Percentiles rank a stretch among this genome's conserved stretches.
Conservation (phyloP, 2,797 vertebrate species). For the Dipus sagitta region DNA sequence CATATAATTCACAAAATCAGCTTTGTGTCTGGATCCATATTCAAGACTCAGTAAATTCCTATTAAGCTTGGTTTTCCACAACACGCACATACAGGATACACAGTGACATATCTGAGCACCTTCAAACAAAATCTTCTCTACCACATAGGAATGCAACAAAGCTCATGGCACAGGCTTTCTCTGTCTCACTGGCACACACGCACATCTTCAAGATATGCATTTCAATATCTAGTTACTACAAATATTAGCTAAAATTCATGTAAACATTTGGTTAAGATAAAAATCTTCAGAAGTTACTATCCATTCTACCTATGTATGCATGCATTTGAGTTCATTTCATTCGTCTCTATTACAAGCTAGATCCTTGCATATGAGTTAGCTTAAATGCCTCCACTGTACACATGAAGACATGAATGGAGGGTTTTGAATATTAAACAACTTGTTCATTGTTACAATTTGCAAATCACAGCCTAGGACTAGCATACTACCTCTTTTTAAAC, state of each 20-base stretch:
- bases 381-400: neutral
- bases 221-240: constrained; percentile 40
- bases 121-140: constrained; percentile 11
- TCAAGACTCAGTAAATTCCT: neutral
- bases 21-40: neutral
- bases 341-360: neutral
- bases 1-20: neutral
- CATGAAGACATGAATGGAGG: neutral
- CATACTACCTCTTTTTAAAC: neutral
- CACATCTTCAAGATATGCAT: neutral
- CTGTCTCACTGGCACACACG: neutral
- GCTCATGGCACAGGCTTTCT: neutral
- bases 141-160: neutral
- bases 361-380: neutral
- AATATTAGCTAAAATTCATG: constrained; percentile 40
- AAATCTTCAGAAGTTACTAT: neutral
- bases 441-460: neutral
- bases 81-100: neutral
- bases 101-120: neutral
- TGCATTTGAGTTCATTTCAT: constrained; percentile 29
- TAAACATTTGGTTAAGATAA: neutral
- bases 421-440: neutral
- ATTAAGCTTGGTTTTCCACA: constrained; percentile 4
- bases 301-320: neutral
- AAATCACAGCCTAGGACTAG: neutral